Evolutionary conservation across 2,113 vertebrate genomes (phyloP).

Genomic region (Mesocricetus auratus): DNA sequence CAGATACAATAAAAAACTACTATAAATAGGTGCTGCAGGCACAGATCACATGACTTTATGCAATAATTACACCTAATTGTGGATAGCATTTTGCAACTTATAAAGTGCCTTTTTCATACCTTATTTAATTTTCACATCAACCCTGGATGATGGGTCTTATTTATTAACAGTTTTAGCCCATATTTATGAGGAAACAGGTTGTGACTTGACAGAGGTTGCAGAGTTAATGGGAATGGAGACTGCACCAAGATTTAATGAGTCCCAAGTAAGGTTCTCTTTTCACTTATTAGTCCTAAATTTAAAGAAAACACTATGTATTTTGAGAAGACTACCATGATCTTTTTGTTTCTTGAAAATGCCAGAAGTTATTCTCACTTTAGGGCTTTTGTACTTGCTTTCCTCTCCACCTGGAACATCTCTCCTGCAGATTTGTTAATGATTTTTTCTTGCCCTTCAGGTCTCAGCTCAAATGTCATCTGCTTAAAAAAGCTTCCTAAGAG

Average conservation of each 20-base stretch:
- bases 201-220: constrained; percentile 31
- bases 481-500: constrained; percentile 51
- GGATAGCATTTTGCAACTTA: constrained; percentile 35
- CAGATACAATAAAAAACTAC: constrained; percentile 17
- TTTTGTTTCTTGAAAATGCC: constrained; percentile 41
- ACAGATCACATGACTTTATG: constrained; percentile 39
- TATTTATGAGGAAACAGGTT: constrained; percentile 46
- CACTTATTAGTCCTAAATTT: constrained; percentile 46
- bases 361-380: constrained; percentile 26
- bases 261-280: not conserved
- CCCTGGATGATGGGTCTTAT: not conserved
- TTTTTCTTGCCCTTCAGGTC: constrained; percentile 32
- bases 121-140: constrained; percentile 33
- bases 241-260: constrained; percentile 43
- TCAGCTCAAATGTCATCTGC: constrained; percentile 32
- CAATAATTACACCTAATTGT: constrained; percentile 20
- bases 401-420: constrained; percentile 37
- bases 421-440: constrained; percentile 35
- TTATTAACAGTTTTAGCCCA: constrained; percentile 33
- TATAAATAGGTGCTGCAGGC: not conserved
- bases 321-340: not conserved
- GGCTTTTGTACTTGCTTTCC: constrained; percentile 47
- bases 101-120: not conserved
- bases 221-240: constrained; percentile 32
- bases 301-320: constrained; percentile 35